Percentiles rank a stretch among this genome's conserved stretches.
Evolutionary conservation across 2,113 vertebrate species (phyloP).

Genomic region (Larimichthys polyactis): DNA sequence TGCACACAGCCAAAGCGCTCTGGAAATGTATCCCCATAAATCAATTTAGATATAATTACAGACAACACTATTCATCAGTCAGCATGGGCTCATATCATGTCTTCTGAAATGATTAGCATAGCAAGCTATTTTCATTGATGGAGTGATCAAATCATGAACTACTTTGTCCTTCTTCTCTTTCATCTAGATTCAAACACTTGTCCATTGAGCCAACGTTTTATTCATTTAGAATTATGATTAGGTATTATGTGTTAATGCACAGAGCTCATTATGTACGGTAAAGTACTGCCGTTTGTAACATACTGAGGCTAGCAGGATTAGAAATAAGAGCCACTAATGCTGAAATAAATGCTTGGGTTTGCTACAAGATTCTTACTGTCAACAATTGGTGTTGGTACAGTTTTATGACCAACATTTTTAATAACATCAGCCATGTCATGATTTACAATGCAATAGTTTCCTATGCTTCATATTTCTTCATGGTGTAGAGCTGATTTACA

Average conservation of each 20-base stretch:
- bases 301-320: neutral
- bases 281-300: neutral
- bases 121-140: constrained; percentile 75
- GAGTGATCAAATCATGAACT: constrained; percentile 50
- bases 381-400: neutral
- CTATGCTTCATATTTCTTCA: neutral
- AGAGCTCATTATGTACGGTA: neutral
- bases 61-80: constrained; percentile 76
- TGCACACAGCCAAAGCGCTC: constrained; percentile 52
- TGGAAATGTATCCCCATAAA: constrained; percentile 77
- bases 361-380: neutral
- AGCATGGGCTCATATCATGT: constrained; percentile 61
- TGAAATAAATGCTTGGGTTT: neutral
- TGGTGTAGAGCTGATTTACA: neutral
- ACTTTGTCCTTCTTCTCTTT: constrained; percentile 49
- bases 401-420: too few relatives aligned
- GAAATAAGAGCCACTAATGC: neutral
- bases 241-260: constrained; percentile 24
- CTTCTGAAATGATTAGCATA: constrained; percentile 77
- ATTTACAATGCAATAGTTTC: neutral
- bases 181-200: constrained; percentile 28
- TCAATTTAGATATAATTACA: constrained; percentile 82
- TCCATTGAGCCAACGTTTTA: constrained; percentile 5
- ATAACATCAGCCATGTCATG: neutral
- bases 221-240: constrained; percentile 19